Conservation (phyloP, 1,140 invertebrate genomes). For the Batillaria attramentaria region DNA sequence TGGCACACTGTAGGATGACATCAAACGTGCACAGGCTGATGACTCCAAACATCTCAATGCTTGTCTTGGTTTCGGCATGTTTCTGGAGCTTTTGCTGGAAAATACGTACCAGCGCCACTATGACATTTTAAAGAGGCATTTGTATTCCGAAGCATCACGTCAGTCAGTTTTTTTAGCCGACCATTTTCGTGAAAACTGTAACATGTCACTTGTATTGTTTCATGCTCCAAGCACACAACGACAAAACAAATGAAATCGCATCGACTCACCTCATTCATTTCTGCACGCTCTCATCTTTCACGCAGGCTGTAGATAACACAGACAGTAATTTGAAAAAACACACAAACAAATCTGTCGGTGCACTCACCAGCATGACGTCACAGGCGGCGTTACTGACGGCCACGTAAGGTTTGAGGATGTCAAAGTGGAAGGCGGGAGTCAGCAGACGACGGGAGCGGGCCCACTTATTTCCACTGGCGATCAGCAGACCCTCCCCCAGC, state of each 20-base stretch:
- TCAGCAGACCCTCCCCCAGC: slow-evolving; percentile 61
- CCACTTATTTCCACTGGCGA: slow-evolving; percentile 83
- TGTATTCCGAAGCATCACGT: too few species aligned
- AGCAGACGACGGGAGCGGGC: slow-evolving; percentile 85
- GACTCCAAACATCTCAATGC: not conserved
- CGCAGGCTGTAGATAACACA: too few species aligned
- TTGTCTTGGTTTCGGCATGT: not conserved
- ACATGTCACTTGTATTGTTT: not conserved
- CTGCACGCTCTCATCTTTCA: not conserved
- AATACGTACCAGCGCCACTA: too few species aligned
- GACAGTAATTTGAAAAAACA: too few species aligned
- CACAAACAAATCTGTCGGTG: not conserved
- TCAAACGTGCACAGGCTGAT: slow-evolving; percentile 62
- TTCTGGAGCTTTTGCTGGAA: too few species aligned
- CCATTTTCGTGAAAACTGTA: too few species aligned
- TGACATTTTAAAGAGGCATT: too few species aligned
- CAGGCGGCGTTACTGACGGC: slow-evolving; percentile 81
- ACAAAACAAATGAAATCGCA: not conserved
- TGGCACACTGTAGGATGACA: slow-evolving; percentile 62
- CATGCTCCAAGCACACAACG: not conserved
- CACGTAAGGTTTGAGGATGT: slow-evolving; percentile 87
- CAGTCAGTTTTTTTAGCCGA: too few species aligned
- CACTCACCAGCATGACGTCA: slow-evolving; percentile 48
- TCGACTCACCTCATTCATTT: not conserved
- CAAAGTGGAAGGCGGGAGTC: slow-evolving; percentile 92